Conservation (phyloP, 2,113 vertebrate species). For the Mobula hypostoma region DNA sequence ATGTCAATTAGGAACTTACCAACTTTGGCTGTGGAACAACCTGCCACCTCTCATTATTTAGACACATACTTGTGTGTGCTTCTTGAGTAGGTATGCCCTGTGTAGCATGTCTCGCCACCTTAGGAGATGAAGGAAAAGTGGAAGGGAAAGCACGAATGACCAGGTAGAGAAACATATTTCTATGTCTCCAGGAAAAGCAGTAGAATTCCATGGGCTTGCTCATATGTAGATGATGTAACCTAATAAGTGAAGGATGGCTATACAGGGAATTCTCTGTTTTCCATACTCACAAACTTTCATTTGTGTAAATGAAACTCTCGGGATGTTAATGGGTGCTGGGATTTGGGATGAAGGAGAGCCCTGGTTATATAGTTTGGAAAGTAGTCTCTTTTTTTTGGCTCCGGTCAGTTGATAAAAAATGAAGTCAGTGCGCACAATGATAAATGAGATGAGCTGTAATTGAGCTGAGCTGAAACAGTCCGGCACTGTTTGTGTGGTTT, state of each 20-base stretch:
- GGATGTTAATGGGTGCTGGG: background rate
- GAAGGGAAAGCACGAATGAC: background rate
- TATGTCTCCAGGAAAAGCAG: background rate
- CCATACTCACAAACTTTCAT: background rate
- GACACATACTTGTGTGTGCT: background rate
- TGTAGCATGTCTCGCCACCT: background rate
- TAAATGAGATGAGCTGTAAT: constrained; percentile 2
- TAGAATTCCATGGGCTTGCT: background rate
- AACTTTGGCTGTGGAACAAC: background rate
- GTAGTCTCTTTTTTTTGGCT: background rate
- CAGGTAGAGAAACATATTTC: background rate
- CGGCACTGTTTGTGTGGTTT: background rate
- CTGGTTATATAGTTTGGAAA: background rate
- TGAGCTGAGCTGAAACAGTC: background rate
- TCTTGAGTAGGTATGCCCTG: background rate
- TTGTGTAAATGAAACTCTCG: background rate
- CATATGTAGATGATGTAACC: background rate
- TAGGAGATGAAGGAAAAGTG: background rate
- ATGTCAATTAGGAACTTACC: background rate
- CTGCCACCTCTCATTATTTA: background rate
- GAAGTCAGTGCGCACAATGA: background rate
- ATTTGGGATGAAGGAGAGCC: background rate
- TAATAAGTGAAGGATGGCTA: background rate
- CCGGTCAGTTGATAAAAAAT: background rate
- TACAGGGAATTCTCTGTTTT: background rate